A percentile compares a stretch with the other conserved stretches of the same genome.
Conservation (phyloP, 1,140 invertebrate genomes). For the Sarcophaga bullata region DNA sequence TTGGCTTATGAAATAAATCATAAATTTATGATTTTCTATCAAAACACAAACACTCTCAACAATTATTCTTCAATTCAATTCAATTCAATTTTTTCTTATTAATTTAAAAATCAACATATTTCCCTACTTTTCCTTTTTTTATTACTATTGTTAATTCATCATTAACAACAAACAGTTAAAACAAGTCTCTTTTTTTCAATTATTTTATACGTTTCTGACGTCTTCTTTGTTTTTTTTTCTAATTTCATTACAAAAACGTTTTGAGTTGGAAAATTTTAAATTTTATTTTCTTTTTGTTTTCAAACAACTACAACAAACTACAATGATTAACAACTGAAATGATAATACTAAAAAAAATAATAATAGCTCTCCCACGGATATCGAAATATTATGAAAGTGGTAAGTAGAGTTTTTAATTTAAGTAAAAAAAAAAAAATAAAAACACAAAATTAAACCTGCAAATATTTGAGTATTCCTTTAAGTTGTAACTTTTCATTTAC, state of each 20-base stretch:
- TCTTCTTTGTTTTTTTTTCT: slow-evolving; percentile 37
- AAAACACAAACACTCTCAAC: no score
- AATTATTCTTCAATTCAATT: no score
- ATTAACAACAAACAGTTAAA: background rate
- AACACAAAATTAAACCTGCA: no score
- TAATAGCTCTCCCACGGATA: slow-evolving; percentile 73
- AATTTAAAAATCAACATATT: background rate
- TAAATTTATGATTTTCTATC: no score
- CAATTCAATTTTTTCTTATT: background rate
- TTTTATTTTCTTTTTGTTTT: slow-evolving; percentile 31
- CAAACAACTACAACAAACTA: background rate
- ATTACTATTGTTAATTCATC: slow-evolving; percentile 15
- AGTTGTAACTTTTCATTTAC: background rate
- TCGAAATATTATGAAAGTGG: slow-evolving; percentile 74
- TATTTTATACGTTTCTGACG: slow-evolving; percentile 26
- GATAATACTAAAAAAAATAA: background rate
- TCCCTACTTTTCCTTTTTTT: background rate
- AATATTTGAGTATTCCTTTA: background rate
- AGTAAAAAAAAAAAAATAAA: background rate
- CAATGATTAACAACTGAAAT: background rate
- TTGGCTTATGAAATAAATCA: no score
- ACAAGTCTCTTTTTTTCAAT: slow-evolving; percentile 36
- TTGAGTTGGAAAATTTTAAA: slow-evolving; percentile 42
- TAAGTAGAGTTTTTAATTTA: slow-evolving; percentile 66
- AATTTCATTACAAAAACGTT: slow-evolving; percentile 23